Conservation (phyloP, 2,113 vertebrate species). For the Zosterops hypoxanthus region DNA sequence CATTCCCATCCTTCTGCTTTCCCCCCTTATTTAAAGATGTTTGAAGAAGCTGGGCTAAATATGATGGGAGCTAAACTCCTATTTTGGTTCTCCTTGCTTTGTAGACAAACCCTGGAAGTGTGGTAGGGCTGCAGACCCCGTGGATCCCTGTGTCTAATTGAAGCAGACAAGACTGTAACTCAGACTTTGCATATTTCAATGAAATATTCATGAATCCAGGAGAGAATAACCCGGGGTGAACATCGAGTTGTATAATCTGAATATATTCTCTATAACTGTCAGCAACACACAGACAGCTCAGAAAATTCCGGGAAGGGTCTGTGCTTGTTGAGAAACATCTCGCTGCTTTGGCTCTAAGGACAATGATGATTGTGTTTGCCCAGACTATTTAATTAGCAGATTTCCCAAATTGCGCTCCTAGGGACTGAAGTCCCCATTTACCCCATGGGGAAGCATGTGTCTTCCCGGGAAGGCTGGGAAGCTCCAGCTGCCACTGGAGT, state of each 20-base stretch:
- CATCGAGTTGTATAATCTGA: neutral
- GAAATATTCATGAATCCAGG: constrained; percentile 18
- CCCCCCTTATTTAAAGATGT: neutral
- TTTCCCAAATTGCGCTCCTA: neutral
- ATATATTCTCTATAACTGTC: neutral
- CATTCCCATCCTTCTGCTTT: neutral
- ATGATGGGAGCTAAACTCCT: neutral
- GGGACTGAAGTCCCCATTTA: neutral
- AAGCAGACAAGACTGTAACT: neutral
- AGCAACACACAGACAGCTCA: neutral
- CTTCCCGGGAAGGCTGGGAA: neutral
- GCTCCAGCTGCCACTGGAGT: neutral
- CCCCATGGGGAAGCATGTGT: neutral
- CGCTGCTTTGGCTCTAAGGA: neutral
- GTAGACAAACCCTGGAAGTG: neutral
- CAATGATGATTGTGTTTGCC: constrained; percentile 8
- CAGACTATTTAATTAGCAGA: constrained; percentile 4
- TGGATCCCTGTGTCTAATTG: neutral
- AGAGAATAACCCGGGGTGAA: constrained; percentile 38
- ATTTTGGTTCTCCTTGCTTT: neutral
- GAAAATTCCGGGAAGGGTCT: neutral
- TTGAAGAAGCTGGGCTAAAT: neutral
- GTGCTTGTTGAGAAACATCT: neutral
- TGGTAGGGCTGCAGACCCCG: neutral
- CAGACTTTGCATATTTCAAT: neutral